Conservation (phyloP, 2,888 invertebrate genomes). For the Deladenus siricidicola region DNA sequence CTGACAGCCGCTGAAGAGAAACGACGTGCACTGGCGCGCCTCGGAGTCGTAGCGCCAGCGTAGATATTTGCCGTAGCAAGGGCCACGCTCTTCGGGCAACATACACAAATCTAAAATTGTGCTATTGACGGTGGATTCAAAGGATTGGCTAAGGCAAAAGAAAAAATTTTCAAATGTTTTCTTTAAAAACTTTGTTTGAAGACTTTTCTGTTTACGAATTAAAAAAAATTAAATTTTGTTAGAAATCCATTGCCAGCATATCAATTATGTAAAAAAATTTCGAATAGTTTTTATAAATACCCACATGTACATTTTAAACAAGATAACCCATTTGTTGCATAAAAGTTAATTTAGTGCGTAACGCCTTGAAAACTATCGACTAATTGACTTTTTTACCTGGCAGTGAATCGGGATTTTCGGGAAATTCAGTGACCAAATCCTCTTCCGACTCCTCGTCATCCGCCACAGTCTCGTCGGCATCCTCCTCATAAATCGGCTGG, state of each 20-base stretch:
- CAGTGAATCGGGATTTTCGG: constrained; percentile 1
- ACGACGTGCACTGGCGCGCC: constrained; percentile 65
- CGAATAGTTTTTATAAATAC: no score
- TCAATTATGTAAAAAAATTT: no score
- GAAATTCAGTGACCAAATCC: constrained; percentile 7
- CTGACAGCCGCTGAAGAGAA: constrained; percentile 79
- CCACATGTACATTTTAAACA: no score
- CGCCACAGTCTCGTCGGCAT: constrained; percentile 1
- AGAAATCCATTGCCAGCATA: no score
- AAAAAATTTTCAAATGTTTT: background rate
- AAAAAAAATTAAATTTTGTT: no score
- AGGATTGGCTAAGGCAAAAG: no score
- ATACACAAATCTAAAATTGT: constrained; percentile 42
- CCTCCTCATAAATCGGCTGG: no score
- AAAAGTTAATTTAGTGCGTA: background rate
- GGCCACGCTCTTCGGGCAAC: constrained; percentile 43
- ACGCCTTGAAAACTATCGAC: background rate
- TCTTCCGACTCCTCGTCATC: constrained; percentile 11
- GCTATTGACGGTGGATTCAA: no score
- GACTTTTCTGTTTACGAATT: no score
- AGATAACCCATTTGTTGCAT: no score
- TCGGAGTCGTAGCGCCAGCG: constrained; percentile 61
- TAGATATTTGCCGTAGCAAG: constrained; percentile 42
- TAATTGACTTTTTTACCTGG: background rate
- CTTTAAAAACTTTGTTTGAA: background rate